Evolutionary conservation across 2,797 vertebrate species (phyloP).

Genomic region (Ctenochaetus hawaiiensis): DNA sequence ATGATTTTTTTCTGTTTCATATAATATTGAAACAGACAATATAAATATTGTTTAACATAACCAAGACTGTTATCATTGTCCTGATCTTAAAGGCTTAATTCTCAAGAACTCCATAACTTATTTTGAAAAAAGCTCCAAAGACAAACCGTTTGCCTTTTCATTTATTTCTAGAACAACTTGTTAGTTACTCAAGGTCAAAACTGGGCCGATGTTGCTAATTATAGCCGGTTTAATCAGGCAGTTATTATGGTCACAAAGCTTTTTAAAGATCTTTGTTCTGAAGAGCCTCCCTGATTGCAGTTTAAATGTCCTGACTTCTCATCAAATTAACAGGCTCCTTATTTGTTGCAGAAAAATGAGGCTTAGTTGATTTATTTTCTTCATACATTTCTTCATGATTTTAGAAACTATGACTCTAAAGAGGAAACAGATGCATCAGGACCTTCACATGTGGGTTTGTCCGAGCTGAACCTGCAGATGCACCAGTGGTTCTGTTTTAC

Average conservation of each 20-base stretch:
- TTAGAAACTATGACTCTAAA: too few species aligned
- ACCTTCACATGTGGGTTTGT: too few species aligned
- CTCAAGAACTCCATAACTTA: neutral
- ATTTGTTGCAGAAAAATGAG: neutral
- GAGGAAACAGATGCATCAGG: neutral
- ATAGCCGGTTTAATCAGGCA: conserved; percentile 34
- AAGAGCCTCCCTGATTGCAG: conserved; percentile 33
- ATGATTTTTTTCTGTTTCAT: neutral
- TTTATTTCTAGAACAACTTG: conserved; percentile 9
- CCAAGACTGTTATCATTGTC: neutral
- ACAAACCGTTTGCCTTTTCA: conserved; percentile 23
- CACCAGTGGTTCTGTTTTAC: conserved; percentile 12
- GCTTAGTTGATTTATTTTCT: neutral
- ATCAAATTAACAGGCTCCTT: neutral
- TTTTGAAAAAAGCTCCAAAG: conserved; percentile 24
- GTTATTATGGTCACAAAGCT: conserved; percentile 27
- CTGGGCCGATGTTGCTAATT: conserved; percentile 4
- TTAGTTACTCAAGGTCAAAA: conserved; percentile 25
- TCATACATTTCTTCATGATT: too few species aligned
- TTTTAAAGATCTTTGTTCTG: neutral
- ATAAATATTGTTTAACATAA: neutral
- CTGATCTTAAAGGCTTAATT: conserved; percentile 2
- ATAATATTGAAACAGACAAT: too few species aligned
- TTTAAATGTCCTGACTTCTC: conserved; percentile 11
- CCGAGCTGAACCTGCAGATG: neutral